phyloP scores from a whole-genome alignment of 2,797 vertebrate genomes.

The Fundulus diaphanus region DNA sequence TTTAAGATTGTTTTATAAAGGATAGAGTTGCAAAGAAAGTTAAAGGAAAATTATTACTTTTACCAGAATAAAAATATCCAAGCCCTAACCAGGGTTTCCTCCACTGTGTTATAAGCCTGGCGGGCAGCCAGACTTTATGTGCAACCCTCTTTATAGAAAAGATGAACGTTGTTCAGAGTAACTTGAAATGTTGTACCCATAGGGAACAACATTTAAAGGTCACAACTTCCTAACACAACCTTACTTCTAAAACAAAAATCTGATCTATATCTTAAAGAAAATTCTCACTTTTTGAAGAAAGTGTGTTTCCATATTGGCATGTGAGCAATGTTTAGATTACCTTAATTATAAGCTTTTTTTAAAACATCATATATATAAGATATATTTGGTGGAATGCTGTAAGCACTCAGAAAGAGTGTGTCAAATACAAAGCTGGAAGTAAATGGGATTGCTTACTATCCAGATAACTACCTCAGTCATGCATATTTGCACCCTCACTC shows the following conservation, averaged over 20 bases:
- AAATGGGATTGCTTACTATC: conserved; percentile 34
- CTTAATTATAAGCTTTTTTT: conserved; percentile 11
- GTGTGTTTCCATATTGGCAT: background rate
- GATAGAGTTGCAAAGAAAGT: background rate
- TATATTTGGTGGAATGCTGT: background rate
- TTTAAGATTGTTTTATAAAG: too few relatives aligned
- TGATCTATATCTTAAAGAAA: background rate
- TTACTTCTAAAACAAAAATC: background rate
- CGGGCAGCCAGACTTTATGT: too few relatives aligned
- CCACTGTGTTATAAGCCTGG: too few relatives aligned
- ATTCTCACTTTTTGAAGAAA: background rate
- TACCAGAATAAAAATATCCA: background rate
- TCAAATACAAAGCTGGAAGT: conserved; percentile 40
- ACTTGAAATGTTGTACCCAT: too few relatives aligned
- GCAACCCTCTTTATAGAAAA: too few relatives aligned
- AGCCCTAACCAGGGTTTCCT: background rate
- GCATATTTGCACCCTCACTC: conserved; percentile 34
- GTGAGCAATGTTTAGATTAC: background rate
- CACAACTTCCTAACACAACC: background rate
- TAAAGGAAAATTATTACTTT: background rate
- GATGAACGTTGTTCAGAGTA: too few relatives aligned
- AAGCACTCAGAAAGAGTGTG: conserved; percentile 10
- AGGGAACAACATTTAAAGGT: background rate
- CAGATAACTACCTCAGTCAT: conserved; percentile 30
- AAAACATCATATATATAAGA: conserved; percentile 1